phyloP scores from a whole-genome alignment of 2,797 vertebrate species.

The Anabas testudineus region DNA sequence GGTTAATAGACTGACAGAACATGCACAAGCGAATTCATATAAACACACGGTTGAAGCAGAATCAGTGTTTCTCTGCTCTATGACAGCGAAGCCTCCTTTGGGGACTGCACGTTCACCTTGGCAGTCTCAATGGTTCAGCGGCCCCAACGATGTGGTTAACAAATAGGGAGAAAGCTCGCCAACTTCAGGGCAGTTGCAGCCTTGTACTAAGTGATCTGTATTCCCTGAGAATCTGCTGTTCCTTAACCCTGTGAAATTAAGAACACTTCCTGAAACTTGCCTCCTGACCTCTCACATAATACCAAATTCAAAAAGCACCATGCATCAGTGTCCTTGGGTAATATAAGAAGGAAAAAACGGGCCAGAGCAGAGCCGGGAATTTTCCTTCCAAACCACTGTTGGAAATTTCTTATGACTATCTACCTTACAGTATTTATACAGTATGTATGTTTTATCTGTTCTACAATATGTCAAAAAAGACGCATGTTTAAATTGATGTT shows the following conservation, averaged over 20 bases:
- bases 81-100: constrained; percentile 88
- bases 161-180: constrained; percentile 87
- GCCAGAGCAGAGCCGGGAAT: constrained; percentile 83
- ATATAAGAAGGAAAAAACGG: constrained; percentile 88
- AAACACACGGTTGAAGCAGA: constrained; percentile 74
- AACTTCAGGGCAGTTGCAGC: constrained; percentile 89
- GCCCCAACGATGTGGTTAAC: constrained; percentile 95
- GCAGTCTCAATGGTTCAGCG: constrained; percentile 91
- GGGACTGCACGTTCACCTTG: constrained; percentile 88
- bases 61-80: constrained; percentile 84
- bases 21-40: constrained; percentile 69
- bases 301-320: constrained; percentile 98
- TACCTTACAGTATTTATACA: constrained; percentile 14
- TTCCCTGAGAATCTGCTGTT: constrained; percentile 98
- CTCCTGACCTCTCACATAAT: constrained; percentile 95
- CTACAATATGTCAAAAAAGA: constrained; percentile 43
- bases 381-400: constrained; percentile 83
- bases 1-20: constrained; percentile 69
- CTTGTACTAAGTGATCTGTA: constrained; percentile 99
- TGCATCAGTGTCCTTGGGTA: constrained; percentile 97
- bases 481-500: constrained; percentile 27
- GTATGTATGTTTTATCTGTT: constrained; percentile 6
- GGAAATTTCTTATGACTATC: constrained; percentile 6
- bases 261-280: constrained; percentile 97
- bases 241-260: constrained; percentile 99